Percentiles rank a stretch among this genome's conserved stretches.
These are phyloP conservation scores for Entomobrya multifasciata DNA, from an alignment of 2,888 invertebrate genomes.

Conservation along the genomic window DNA sequence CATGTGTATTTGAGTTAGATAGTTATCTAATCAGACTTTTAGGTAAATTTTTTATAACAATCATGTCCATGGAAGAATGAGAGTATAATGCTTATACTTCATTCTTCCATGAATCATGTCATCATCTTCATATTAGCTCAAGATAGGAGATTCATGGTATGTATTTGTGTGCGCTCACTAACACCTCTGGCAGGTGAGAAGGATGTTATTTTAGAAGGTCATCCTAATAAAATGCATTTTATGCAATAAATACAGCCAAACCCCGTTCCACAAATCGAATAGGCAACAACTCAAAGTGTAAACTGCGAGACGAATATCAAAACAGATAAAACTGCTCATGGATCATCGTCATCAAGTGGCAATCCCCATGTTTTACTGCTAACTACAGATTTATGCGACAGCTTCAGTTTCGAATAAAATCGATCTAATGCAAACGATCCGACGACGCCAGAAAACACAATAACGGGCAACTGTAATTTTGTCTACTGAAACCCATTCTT, in stretches of 20 bases:
- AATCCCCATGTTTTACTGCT: slow-evolving; percentile 8
- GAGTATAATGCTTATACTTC: no score
- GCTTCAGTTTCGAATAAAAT: not conserved
- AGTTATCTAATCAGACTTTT: not conserved
- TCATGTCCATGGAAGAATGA: not conserved
- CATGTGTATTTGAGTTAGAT: no score
- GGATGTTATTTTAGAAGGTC: no score
- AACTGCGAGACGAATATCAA: no score
- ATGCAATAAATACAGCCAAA: no score
- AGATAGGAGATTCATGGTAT: no score
- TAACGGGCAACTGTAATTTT: not conserved
- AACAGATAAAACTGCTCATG: not conserved
- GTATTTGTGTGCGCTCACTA: no score
- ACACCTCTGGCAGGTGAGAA: no score
- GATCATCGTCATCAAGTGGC: not conserved
- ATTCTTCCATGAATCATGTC: no score
- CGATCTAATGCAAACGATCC: not conserved
- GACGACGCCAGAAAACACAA: not conserved
- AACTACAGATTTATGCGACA: slow-evolving; percentile 12
- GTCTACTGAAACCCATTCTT: not conserved
- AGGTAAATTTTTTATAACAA: not conserved
- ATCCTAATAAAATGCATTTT: no score
- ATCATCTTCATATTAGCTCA: no score
- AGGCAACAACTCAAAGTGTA: not conserved
- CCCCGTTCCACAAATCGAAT: not conserved